Evolutionary conservation across 2,888 invertebrate genomes (phyloP), one percentile per base, ranked within the genome.

Genomic region (Pasiphila rectangulata): DNA sequence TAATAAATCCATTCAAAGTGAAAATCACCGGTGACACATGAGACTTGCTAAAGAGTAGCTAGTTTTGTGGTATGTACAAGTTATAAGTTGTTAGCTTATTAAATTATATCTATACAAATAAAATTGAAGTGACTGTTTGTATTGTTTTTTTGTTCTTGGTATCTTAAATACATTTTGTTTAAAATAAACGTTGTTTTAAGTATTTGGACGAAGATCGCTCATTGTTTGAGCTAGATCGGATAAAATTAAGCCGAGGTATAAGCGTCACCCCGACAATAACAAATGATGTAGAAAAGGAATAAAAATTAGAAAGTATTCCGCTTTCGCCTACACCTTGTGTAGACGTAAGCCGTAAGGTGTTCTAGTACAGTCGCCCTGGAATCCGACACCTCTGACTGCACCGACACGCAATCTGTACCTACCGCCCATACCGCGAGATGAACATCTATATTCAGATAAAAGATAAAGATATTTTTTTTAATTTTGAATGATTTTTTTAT

Each of bases 1-100:
- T 41, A 24, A 41, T 47, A 37, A 30, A 46, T 41, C 41, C 36
- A 36, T n/a, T 36, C 23, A 16, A 13, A 29, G 30, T 3, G 41
- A 32, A 41, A 30, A 38, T 45, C 29, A 17, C 5, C 17, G 5
- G 5, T 1, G 19, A 30, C 2, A 15, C 16, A 35, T 24, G 24
- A 37, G n/a, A 24, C 35, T 35, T 16, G 36, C 36, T 15, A 16
- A 44, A 17, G 24, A 15, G 7, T 16, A 19, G 3, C 9, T 13
- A 19, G 35, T 27, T n/a, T 35, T 35, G 43, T 27, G 6, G 27
- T 36, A 36, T 25, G 16, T 12, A 34, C 9, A 24, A 7, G 23
- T 9, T n/a, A n/a, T n/a, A n/a, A n/a, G n/a, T n/a, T n/a, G n/a
- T n/a, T n/a, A n/a, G n/a, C n/a, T n/a, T n/a, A n/a, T n/a, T n/a